Percentiles rank a stretch among this genome's conserved stretches.
Conservation (phyloP, 2,797 vertebrate genomes). For the Adelosebastes latens region DNA sequence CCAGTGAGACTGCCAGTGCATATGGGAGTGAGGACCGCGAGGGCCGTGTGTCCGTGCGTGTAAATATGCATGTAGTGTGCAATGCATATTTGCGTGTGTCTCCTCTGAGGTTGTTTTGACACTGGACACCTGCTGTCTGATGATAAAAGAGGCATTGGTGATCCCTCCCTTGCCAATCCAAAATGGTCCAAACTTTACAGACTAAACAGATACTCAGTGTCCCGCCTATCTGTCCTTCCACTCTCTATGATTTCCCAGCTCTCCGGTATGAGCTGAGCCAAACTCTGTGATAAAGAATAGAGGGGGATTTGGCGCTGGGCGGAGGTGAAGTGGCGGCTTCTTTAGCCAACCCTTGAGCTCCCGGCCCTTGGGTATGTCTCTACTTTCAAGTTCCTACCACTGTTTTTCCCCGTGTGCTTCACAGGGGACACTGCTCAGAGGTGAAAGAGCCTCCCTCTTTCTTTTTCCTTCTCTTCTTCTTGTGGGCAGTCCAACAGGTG, state of each 20-base stretch:
- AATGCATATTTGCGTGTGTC: constrained; percentile 59
- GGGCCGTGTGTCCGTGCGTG: constrained; percentile 52
- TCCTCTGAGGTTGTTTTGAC: constrained; percentile 83
- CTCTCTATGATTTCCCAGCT: constrained; percentile 26
- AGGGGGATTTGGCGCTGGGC: constrained; percentile 23
- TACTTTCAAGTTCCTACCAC: constrained; percentile 35
- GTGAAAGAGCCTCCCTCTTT: constrained; percentile 81
- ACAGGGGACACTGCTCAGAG: constrained; percentile 84
- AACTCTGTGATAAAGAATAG: constrained; percentile 53
- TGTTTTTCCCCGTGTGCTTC: constrained; percentile 50
- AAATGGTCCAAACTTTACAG: constrained; percentile 52
- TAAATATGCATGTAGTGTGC: constrained; percentile 62
- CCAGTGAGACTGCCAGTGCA: constrained; percentile 33
- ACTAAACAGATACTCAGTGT: constrained; percentile 49
- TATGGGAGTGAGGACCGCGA: constrained; percentile 38
- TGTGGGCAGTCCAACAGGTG: constrained; percentile 83
- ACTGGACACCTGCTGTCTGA: constrained; percentile 78
- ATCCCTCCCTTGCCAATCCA: constrained; percentile 48
- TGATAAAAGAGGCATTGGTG: constrained; percentile 56
- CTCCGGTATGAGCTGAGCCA: constrained; percentile 32
- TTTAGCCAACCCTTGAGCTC: constrained; percentile 28
- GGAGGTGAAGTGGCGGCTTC: constrained; percentile 24
- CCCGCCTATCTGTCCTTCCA: constrained; percentile 27
- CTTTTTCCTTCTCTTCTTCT: constrained; percentile 85
- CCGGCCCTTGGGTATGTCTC: constrained; percentile 29